Evolutionary conservation across 2,888 invertebrate species (phyloP).

Genomic region (Epistrophella euchroma): DNA sequence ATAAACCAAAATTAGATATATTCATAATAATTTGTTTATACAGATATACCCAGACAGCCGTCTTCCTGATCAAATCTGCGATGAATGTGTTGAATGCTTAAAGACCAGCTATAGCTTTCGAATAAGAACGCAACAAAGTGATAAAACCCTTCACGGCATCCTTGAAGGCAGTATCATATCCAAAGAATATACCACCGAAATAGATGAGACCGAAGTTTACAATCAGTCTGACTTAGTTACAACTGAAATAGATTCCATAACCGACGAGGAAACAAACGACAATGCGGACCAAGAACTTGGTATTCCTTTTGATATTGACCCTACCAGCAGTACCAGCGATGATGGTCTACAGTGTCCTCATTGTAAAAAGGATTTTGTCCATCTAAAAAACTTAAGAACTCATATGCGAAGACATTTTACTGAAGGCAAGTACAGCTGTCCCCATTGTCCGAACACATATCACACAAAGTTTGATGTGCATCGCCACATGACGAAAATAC

Average conservation of each 20-base stretch:
- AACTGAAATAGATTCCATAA: background rate
- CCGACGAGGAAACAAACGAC: background rate
- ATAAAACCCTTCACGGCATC: slow-evolving; percentile 41
- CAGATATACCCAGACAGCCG: background rate
- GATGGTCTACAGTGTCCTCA: slow-evolving; percentile 15
- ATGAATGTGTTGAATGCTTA: slow-evolving; percentile 3
- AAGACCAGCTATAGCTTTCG: slow-evolving; percentile 32
- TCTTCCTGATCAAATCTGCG: slow-evolving; percentile 32
- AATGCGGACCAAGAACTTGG: background rate
- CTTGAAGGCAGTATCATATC: slow-evolving; percentile 23
- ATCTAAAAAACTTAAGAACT: slow-evolving; percentile 32
- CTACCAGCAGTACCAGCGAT: background rate
- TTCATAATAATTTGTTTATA: background rate
- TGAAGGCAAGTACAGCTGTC: slow-evolving; percentile 36
- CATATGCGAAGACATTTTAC: slow-evolving; percentile 47
- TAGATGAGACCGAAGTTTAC: background rate
- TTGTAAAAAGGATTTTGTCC: slow-evolving; percentile 31
- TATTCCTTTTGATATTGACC: background rate
- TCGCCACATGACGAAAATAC: slow-evolving; percentile 35
- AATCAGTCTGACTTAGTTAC: background rate
- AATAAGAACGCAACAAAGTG: slow-evolving; percentile 36
- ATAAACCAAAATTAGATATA: background rate
- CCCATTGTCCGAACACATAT: slow-evolving; percentile 26
- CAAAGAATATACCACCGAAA: background rate
- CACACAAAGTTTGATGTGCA: slow-evolving; percentile 49